Evolutionary conservation across 1,140 invertebrate species (phyloP).

Genomic region (Caenorhabditis brenneri): DNA sequence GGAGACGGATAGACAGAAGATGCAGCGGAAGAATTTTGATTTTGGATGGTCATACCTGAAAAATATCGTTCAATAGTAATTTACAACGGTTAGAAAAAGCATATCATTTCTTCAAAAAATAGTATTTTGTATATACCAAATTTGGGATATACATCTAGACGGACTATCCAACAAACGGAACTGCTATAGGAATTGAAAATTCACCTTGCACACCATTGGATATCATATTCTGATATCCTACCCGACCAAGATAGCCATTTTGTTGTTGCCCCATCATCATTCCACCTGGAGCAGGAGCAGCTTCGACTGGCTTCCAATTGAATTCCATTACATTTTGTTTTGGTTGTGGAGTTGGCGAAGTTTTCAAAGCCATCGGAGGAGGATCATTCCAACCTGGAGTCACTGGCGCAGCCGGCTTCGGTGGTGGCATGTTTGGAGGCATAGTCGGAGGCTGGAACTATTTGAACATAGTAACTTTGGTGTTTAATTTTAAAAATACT

Average conservation of each 20-base stretch:
- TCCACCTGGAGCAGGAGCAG: constrained; percentile 12
- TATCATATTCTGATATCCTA: not conserved
- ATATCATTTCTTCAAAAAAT: not conserved
- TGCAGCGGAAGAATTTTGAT: not conserved
- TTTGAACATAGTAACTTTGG: no score
- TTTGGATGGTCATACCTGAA: not conserved
- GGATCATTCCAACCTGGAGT: constrained; percentile 15
- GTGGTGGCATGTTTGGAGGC: constrained; percentile 5
- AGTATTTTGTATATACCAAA: no score
- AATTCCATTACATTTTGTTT: constrained; percentile 28
- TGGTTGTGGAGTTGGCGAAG: not conserved
- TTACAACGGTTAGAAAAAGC: not conserved
- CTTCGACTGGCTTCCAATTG: constrained; percentile 23
- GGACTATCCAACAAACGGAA: no score
- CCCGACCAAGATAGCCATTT: not conserved
- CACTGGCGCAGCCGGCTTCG: not conserved
- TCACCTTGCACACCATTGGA: not conserved
- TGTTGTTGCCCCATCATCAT: not conserved
- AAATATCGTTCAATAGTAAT: not conserved
- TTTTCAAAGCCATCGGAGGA: not conserved
- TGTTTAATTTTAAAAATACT: no score
- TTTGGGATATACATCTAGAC: no score
- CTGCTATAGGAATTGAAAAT: no score
- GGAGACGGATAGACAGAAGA: not conserved
- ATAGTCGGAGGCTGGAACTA: constrained; percentile 5